Conservation (phyloP, 2,113 vertebrate species). For the Rhea americana region DNA sequence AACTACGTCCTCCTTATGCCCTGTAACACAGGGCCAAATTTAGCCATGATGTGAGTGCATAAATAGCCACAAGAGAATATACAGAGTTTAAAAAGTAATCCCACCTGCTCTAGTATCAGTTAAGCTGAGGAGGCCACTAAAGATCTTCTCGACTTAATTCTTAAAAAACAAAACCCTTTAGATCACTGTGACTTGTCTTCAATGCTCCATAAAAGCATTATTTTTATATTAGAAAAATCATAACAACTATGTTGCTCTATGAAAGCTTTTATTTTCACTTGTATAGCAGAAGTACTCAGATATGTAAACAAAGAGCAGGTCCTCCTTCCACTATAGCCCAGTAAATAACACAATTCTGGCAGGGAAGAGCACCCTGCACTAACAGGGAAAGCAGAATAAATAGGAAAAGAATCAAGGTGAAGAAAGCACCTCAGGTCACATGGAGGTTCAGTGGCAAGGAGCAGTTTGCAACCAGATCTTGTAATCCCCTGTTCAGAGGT, state of each 20-base stretch:
- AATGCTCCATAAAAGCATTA: background rate
- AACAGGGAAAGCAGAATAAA: background rate
- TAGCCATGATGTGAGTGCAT: background rate
- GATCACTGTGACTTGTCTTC: background rate
- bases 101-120: background rate
- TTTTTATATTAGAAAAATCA: background rate
- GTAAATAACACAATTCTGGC: background rate
- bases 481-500: background rate
- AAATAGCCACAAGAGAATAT: background rate
- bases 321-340: background rate
- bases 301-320: rapidly evolving
- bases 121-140: background rate
- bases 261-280: background rate
- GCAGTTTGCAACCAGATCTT: background rate
- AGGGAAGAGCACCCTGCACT: background rate
- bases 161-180: background rate
- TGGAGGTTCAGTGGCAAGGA: background rate
- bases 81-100: background rate
- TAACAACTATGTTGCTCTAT: background rate
- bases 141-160: background rate
- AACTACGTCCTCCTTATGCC: rapidly evolving
- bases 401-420: background rate
- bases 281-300: background rate
- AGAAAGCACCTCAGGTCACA: background rate
- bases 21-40: background rate